phyloP scores from a whole-genome alignment of 1,140 invertebrate genomes.

The Ptiloglossa arizonensis region DNA sequence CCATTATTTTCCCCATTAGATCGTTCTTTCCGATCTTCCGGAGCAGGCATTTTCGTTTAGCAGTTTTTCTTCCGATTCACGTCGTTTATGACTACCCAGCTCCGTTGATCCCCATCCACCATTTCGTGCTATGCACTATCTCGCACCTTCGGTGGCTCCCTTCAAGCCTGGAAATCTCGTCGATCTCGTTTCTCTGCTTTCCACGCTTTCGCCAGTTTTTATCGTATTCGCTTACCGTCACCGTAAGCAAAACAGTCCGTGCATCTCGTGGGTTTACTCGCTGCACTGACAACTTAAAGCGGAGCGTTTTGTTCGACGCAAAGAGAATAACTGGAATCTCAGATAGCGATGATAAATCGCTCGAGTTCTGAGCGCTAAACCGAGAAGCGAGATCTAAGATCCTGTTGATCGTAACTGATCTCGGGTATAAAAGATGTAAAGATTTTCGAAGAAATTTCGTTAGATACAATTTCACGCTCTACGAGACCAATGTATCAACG shows the following conservation, averaged over 20 bases:
- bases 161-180: conserved; percentile 49
- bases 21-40: conserved; percentile 75
- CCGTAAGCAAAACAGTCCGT: conserved; percentile 57
- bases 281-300: conserved; percentile 47
- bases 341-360: not conserved
- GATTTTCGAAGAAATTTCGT: too few relatives aligned
- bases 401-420: not conserved
- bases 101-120: conserved; percentile 62
- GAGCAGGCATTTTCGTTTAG: conserved; percentile 80
- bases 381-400: not conserved
- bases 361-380: not conserved
- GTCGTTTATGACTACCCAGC: conserved; percentile 77
- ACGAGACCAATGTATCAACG: too few relatives aligned
- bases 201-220: conserved; percentile 44
- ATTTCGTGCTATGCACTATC: conserved; percentile 46
- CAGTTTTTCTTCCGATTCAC: conserved; percentile 81
- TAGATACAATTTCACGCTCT: too few relatives aligned
- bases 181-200: conserved; percentile 53
- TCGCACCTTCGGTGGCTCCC: conserved; percentile 49
- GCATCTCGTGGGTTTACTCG: conserved; percentile 20
- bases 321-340: not conserved
- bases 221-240: conserved; percentile 37
- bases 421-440: not conserved
- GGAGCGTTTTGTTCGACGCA: conserved; percentile 44
- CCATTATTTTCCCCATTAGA: conserved; percentile 82